A percentile compares a stretch with the other conserved stretches of the same genome.
Conservation (phyloP, 2,888 invertebrate species). For the Proisotoma minuta region DNA sequence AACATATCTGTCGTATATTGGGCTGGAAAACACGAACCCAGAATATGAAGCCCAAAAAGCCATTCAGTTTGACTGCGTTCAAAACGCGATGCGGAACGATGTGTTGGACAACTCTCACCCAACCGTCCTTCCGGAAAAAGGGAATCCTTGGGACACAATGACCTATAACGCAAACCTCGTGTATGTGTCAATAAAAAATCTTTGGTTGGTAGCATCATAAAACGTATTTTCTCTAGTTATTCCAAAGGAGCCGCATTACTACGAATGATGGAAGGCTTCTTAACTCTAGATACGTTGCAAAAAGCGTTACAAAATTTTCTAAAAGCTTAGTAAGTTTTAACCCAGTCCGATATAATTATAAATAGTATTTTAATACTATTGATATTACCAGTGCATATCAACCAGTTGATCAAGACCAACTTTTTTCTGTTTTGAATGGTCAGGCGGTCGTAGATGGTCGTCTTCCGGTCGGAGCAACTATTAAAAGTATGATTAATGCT, state of each 20-base stretch:
- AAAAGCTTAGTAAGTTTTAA: slow-evolving; percentile 26
- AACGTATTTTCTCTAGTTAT: too few species aligned
- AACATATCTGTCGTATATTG: slow-evolving; percentile 64
- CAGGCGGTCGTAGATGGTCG: slow-evolving; percentile 48
- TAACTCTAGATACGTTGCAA: slow-evolving; percentile 58
- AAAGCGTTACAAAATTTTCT: slow-evolving; percentile 55
- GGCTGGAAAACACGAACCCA: slow-evolving; percentile 53
- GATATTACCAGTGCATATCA: slow-evolving; percentile 50
- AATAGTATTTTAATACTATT: background rate
- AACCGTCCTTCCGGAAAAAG: slow-evolving; percentile 33
- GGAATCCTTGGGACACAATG: slow-evolving; percentile 37
- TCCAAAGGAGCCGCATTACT: slow-evolving; percentile 55
- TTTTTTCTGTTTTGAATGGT: slow-evolving; percentile 58
- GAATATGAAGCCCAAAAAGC: slow-evolving; percentile 37
- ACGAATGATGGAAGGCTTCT: slow-evolving; percentile 57
- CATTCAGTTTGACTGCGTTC: slow-evolving; percentile 27
- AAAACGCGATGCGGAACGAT: slow-evolving; percentile 35
- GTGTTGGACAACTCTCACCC: slow-evolving; percentile 32
- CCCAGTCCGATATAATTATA: background rate
- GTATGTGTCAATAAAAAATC: too few species aligned
- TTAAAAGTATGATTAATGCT: too few species aligned
- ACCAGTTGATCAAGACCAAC: slow-evolving; percentile 62
- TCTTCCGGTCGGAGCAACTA: slow-evolving; percentile 53
- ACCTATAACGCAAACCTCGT: slow-evolving; percentile 27
- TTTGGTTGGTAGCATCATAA: too few species aligned